Evolutionary conservation across 2,888 invertebrate species (phyloP), one percentile per base, ranked within the genome.

Genomic region (Diaperis boleti): DNA sequence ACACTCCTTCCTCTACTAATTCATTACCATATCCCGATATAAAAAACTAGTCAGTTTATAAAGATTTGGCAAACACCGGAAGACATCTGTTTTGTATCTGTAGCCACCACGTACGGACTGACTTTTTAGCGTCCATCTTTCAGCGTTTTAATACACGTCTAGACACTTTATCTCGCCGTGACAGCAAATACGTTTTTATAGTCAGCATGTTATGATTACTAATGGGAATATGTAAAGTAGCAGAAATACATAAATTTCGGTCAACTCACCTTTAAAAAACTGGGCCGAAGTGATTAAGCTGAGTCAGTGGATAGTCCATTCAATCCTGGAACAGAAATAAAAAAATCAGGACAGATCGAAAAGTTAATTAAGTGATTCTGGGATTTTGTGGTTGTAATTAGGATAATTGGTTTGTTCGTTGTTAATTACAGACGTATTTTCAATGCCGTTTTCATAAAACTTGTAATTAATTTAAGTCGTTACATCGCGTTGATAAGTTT

Each of bases 201-300:
- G 6, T n/a, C n/a, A n/a, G n/a, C n/a, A n/a, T n/a, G n/a, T n/a
- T n/a, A n/a, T n/a, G n/a, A n/a, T n/a, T n/a, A n/a, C n/a, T n/a
- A n/a, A n/a, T n/a, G n/a, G n/a, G n/a, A n/a, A n/a, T n/a, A n/a
- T n/a, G n/a, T n/a, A n/a, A n/a, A n/a, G n/a, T n/a, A n/a, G n/a
- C n/a, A n/a, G n/a, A n/a, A n/a, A n/a, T n/a, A n/a, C n/a, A n/a
- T n/a, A n/a, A n/a, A n/a, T n/a, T n/a, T n/a, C n/a, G n/a, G n/a
- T n/a, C n/a, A n/a, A 31, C 50, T 50, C 35, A 50, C 50, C 50
- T 50, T 50, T 50, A 50, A 37, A 50, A 50, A 50, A 50, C 47
- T 26, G 14, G 26, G 47, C 15, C 47, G 47, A 31, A 26, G 47
- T 33, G 10, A 33, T 47, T 33, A 11, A 37, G 37, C n/a, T 14